phyloP scores from a whole-genome alignment of 2,113 vertebrate genomes.

The Phasianus colchicus region DNA sequence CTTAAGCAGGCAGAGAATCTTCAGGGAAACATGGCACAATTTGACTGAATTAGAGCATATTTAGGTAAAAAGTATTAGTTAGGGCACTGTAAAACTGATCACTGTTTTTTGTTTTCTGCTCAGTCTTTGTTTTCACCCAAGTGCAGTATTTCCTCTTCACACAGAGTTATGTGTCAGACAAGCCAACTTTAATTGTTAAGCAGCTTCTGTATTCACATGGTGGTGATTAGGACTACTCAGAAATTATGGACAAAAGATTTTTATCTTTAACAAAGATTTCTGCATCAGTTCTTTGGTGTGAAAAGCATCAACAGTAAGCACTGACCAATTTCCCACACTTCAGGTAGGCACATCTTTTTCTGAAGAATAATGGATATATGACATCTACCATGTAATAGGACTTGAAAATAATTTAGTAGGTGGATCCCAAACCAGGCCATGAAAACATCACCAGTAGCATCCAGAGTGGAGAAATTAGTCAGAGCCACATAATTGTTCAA shows the following conservation, averaged over 20 bases:
- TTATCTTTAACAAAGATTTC: background rate
- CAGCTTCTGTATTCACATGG: background rate
- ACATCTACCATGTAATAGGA: background rate
- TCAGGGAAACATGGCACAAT: background rate
- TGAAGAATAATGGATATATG: background rate
- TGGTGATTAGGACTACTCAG: background rate
- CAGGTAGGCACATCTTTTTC: background rate
- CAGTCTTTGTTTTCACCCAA: background rate
- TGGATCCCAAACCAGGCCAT: background rate
- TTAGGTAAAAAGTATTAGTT: background rate
- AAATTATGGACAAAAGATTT: background rate
- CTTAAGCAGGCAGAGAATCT: background rate
- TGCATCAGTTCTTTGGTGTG: background rate
- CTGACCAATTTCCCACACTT: background rate
- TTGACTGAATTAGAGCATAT: background rate
- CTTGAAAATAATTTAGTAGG: background rate
- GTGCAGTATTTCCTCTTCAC: background rate
- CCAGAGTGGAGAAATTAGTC: background rate
- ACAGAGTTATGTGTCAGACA: background rate
- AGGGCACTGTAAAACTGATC: background rate
- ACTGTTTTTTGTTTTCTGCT: background rate
- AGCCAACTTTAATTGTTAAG: background rate
- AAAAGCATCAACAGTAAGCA: background rate
- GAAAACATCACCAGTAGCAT: background rate
- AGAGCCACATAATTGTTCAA: background rate